These are phyloP conservation scores for Phrynosoma platyrhinos DNA, from an alignment of 2,113 vertebrate genomes.

Conservation along the genomic window DNA sequence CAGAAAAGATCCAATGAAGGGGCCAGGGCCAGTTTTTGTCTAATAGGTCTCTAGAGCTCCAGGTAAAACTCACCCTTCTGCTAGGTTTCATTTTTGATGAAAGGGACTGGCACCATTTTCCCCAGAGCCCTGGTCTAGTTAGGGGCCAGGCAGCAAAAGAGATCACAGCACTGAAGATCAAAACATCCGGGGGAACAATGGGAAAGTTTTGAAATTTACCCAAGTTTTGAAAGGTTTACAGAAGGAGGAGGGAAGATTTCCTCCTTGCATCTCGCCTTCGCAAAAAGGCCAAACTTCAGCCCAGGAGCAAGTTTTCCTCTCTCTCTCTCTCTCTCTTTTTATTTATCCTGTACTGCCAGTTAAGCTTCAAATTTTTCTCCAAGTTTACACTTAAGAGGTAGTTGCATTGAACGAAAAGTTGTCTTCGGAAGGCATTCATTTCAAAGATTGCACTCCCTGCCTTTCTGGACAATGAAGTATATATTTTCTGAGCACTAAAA, in stretches of 20 bases:
- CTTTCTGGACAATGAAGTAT: neutral
- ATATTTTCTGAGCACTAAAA: neutral
- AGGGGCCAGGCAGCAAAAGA: neutral
- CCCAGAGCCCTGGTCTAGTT: constrained; percentile 24
- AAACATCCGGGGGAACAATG: constrained; percentile 1
- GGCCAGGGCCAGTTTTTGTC: neutral
- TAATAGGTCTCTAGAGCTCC: constrained; percentile 9
- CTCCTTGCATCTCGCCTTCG: neutral
- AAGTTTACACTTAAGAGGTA: neutral
- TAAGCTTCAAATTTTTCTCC: neutral
- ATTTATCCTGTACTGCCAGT: constrained; percentile 15
- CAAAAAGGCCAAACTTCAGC: neutral
- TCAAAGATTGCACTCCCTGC: neutral
- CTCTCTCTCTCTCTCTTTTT: constrained; percentile 21
- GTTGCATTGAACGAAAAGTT: constrained; percentile 25
- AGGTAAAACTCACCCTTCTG: neutral
- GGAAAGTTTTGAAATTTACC: constrained; percentile 22
- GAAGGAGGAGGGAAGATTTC: neutral
- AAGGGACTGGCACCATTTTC: constrained; percentile 2
- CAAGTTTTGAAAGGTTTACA: constrained; percentile 1
- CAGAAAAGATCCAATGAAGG: neutral
- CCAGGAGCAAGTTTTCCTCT: neutral
- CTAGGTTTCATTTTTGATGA: constrained; percentile 23
- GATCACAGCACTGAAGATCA: constrained; percentile 34
- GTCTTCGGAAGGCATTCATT: neutral